A percentile compares a stretch with the other conserved stretches of the same genome.
phyloP scores from a whole-genome alignment of 35 echinoderm and acorn worm species.

The Heliocidaris erythrogramma region DNA sequence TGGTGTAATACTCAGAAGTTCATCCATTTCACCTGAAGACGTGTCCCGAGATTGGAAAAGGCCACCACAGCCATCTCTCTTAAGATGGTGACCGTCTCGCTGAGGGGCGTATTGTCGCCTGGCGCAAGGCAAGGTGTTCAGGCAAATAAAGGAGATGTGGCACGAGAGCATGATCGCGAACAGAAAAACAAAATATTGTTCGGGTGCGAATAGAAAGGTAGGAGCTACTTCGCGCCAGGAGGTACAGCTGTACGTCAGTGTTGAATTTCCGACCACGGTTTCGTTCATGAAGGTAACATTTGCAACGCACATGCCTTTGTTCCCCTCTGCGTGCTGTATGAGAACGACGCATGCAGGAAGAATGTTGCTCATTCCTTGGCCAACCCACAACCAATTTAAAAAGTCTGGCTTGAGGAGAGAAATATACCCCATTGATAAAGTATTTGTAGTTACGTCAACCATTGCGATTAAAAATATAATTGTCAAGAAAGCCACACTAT shows the following conservation, averaged over 20 bases:
- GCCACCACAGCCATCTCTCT: background rate
- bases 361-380: constrained; percentile 24
- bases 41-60: background rate
- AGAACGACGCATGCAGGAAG: constrained; percentile 21
- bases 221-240: background rate
- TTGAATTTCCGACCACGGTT: background rate
- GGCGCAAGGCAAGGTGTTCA: constrained; percentile 38
- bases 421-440: background rate
- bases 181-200: background rate
- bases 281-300: constrained; percentile 43
- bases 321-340: background rate
- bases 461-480: background rate
- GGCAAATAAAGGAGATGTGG: constrained; percentile 17
- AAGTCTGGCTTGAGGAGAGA: constrained; percentile 8
- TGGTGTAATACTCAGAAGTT: background rate
- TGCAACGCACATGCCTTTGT: background rate
- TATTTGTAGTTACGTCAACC: background rate
- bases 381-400: constrained; percentile 35
- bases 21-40: background rate
- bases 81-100: background rate
- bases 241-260: background rate
- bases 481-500: constrained; percentile 17
- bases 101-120: constrained; percentile 29
- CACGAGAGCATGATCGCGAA: constrained; percentile 33
- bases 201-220: background rate